Evolutionary conservation across 2,888 invertebrate species (phyloP), one percentile per base, ranked within the genome.

Genomic region (Asteroscopus sphinx): DNA sequence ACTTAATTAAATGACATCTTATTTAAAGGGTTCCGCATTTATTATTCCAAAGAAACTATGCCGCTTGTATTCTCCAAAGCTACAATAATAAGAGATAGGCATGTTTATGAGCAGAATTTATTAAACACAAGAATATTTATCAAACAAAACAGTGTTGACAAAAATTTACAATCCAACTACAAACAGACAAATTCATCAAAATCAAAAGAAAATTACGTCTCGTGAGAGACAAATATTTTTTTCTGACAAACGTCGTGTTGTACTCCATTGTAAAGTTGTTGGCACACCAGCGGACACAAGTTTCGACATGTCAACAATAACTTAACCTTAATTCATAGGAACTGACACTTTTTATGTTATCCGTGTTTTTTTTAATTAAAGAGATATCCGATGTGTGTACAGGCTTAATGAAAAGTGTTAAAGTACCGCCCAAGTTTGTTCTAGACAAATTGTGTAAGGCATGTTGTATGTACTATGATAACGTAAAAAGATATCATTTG

Each of bases 331-430:
- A 85, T 85, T 84, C 85, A 74, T 71, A 75, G 67, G 76, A 84
- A 85, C 73, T 82, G 74, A 78, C 81, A 83, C 80, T 75, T 76
- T 75, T 77, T 70, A 60, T 74, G 73, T 78, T 76, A 77, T 80
- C 74, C 73, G 66, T 79, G 77, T 82, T 82, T 79, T 81, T 83
- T 82, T 80, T 77, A 81, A 80, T 79, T 65, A 76, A 73, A 73
- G 74, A 79, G 77, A 70, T 79, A 77, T 68, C 57, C 54, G 28
- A 63, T 74, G 76, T 81, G 47, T 77, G 63, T 48, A 12, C 26
- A 69, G 67, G 68, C 71, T 81, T 82, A 79, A 79, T 76, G 68
- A 69, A 54, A 51, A 68, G 49, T 44, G 59, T 65, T 68, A 69
- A 71, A 65, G 67, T 72, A 68, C 75, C 71, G 77, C 80, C 79